Base-by-base conservation (phyloP, 2,113 vertebrate genomes). In the Psittacara wagleri region DNA sequence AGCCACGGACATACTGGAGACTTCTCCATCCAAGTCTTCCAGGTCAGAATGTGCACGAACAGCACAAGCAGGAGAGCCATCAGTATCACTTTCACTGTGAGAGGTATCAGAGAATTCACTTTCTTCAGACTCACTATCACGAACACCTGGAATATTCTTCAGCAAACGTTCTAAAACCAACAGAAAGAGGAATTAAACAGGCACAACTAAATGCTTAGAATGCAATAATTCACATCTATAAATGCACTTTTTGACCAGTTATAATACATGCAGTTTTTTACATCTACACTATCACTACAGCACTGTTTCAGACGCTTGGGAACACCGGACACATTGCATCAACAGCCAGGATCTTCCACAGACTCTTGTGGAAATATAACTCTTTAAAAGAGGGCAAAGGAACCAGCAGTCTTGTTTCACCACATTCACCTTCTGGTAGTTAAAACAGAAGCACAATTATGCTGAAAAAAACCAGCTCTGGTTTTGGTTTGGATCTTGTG, bases 151-250 rank as follows among this genome's bases (percentile, higher is more conserved):
- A 75, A 83, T 48, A 69, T 63, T 46, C 31, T 29, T 88, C 59
- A 59, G 51, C 73, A 93, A 68, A 57, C 13, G n/a, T 31, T 94
- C 96, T 97, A 85, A 64, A 91, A 59, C 27, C 15, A 79, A 69
- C 3, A 83, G 59, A 75, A 92, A 88, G 31, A 63, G 63, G 64
- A 94, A 81, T 39, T 68, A 39, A 81, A 83, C 1, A 24, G 74
- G 37, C 85, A 92, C 10, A 37, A 25, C 24, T 23, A 87, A 77
- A 55, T 48, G 4, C n/a, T 67, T 35, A 73, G 29, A 33, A 86
- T 20, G 9, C 54, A 88, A 0, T 63, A 77, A 82, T 46, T 91
- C 35, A 68, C n/a, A 12, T 18, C 48, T 44, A 80, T 1, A 7
- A 74, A 86, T 35, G 5, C 11, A 54, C 25, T 73, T 70, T n/a